A percentile compares a stretch with the other conserved stretches of the same genome.
Conservation (phyloP, 1,140 invertebrate species). For the Andricus grossulariae region DNA sequence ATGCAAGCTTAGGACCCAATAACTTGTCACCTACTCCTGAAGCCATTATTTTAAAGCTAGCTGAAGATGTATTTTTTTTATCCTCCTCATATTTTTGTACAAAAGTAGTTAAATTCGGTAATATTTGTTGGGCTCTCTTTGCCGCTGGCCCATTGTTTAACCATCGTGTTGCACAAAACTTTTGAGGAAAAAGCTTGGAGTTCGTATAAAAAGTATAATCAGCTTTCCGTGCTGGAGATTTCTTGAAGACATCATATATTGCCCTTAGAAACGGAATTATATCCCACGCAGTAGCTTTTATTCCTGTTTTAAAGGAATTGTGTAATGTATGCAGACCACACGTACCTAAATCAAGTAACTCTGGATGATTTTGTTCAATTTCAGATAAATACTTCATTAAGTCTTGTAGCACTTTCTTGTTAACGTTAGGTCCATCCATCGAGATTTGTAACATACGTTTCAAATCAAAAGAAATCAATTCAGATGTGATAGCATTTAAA, state of each 20-base stretch:
- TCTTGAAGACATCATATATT: too few relatives aligned
- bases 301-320: conserved; percentile 49
- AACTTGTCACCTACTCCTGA: conserved; percentile 34
- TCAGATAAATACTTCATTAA: conserved; percentile 32
- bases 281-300: conserved; percentile 46
- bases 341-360: conserved; percentile 46
- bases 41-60: conserved; percentile 21
- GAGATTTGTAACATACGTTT: conserved; percentile 52
- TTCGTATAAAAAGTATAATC: conserved; percentile 37
- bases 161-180: conserved; percentile 53
- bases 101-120: conserved; percentile 30
- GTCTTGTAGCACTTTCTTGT: conserved; percentile 43
- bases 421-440: conserved; percentile 54
- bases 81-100: not conserved
- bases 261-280: conserved; percentile 49
- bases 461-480: conserved; percentile 32
- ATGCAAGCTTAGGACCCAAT: conserved; percentile 41
- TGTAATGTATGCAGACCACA: conserved; percentile 50
- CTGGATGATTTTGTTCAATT: conserved; percentile 18
- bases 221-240: conserved; percentile 43
- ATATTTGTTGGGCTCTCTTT: conserved; percentile 39
- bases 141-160: conserved; percentile 46
- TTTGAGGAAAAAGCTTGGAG: conserved; percentile 43
- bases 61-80: not conserved
- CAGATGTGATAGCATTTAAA: conserved; percentile 38